These are phyloP conservation scores for Sisyra terminalis DNA, from an alignment of 2,888 invertebrate genomes.

Conservation along the genomic window DNA sequence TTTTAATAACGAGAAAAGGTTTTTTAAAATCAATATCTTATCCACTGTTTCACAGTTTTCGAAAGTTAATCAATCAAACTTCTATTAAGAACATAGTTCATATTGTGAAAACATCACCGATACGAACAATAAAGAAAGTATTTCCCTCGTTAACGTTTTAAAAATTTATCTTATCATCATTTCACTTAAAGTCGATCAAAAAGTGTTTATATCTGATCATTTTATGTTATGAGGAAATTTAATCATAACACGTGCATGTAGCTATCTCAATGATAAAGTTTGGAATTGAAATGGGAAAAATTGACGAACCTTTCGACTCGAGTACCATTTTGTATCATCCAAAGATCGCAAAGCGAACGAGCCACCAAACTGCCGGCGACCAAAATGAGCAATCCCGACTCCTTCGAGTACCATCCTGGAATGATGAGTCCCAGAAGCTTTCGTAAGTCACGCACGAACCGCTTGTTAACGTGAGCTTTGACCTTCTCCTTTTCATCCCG, in stretches of 20 bases:
- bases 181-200: too few relatives aligned
- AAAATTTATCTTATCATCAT: too few relatives aligned
- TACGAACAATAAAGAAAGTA: too few relatives aligned
- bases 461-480: constrained; percentile 60
- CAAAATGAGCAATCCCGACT: constrained; percentile 52
- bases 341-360: constrained; percentile 88
- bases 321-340: constrained; percentile 93
- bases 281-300: constrained; percentile 16
- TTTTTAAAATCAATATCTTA: too few relatives aligned
- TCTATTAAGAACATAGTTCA: too few relatives aligned
- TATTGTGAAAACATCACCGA: too few relatives aligned
- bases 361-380: constrained; percentile 71
- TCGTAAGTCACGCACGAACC: constrained; percentile 53
- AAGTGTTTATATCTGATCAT: too few relatives aligned
- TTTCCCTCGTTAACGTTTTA: too few relatives aligned
- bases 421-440: constrained; percentile 56
- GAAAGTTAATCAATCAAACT: too few relatives aligned
- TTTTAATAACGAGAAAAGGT: too few relatives aligned
- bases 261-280: not conserved
- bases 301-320: constrained; percentile 64
- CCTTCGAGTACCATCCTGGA: constrained; percentile 62
- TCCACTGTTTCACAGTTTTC: too few relatives aligned
- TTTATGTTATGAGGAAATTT: not conserved
- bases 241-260: not conserved
- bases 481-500: constrained; percentile 36